Evolutionary conservation across 92 coral and sea anemone genomes (phyloP).

Genomic region (Epizoanthus rinbou): DNA sequence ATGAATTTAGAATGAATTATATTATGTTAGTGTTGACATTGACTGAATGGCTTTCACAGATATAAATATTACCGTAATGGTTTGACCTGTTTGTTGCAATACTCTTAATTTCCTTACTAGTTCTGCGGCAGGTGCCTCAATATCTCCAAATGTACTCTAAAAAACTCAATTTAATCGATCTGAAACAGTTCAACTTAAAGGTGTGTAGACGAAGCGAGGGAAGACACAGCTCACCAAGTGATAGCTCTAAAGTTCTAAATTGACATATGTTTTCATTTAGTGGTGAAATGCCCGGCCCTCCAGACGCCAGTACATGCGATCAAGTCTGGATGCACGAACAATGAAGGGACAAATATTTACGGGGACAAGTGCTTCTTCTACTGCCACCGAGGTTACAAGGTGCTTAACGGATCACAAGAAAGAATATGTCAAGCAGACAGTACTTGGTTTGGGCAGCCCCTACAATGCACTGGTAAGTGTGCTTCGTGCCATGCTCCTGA

Average conservation of each 20-base stretch:
- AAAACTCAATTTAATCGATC: too few species aligned
- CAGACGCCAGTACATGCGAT: constrained; percentile 4
- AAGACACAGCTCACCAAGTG: too few species aligned
- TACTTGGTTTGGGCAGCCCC: constrained; percentile 52
- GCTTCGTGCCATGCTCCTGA: too few species aligned
- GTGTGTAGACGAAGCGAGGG: too few species aligned
- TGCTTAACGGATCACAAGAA: constrained; percentile 43
- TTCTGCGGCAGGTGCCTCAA: too few species aligned
- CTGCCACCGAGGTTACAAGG: constrained; percentile 48
- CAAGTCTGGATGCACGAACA: constrained; percentile 30
- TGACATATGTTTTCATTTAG: not conserved
- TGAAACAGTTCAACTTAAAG: too few species aligned
- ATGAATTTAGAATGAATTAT: too few species aligned
- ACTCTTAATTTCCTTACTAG: too few species aligned
- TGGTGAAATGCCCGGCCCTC: constrained; percentile 38
- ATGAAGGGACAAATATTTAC: not conserved
- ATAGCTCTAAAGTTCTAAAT: not conserved
- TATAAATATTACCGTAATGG: not conserved
- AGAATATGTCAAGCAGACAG: constrained; percentile 57
- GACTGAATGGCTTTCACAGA: not conserved
- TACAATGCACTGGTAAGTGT: constrained; percentile 53
- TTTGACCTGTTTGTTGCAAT: not conserved
- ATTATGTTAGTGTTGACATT: not conserved
- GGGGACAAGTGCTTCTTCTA: constrained; percentile 50
- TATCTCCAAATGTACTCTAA: too few species aligned